phyloP scores from a whole-genome alignment of 2,113 vertebrate genomes.

The Myocastor coypus region DNA sequence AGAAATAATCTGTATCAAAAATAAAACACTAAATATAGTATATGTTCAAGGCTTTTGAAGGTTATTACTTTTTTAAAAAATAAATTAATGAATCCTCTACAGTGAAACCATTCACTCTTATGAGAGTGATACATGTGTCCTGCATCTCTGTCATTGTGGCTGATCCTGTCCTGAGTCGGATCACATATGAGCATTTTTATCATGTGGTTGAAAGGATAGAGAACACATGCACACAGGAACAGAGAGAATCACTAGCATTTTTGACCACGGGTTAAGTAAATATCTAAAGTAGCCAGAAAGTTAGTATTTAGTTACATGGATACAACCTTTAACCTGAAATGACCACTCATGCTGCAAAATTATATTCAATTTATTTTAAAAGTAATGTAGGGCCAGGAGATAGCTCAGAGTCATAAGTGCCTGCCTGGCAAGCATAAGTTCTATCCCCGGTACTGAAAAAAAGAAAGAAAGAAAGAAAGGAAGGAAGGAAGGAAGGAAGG shows the following conservation, averaged over 20 bases:
- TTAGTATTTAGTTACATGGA: slow-evolving; percentile 46
- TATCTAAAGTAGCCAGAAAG: slow-evolving; percentile 50
- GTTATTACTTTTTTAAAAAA: not conserved
- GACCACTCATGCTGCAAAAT: slow-evolving; percentile 25
- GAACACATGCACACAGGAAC: slow-evolving; percentile 61
- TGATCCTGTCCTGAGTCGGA: slow-evolving; percentile 64
- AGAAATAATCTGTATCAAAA: slow-evolving; percentile 58
- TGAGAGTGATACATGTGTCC: not conserved
- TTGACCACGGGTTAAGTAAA: slow-evolving; percentile 72
- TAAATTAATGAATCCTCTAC: not conserved
- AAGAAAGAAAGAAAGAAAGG: too few species aligned
- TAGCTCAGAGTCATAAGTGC: too few species aligned
- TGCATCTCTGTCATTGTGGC: slow-evolving; percentile 9
- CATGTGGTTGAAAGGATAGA: slow-evolving; percentile 72
- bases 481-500: too few species aligned
- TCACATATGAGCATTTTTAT: slow-evolving; percentile 67
- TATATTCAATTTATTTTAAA: slow-evolving; percentile 53
- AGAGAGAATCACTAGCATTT: slow-evolving; percentile 52
- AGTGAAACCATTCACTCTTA: slow-evolving; percentile 18
- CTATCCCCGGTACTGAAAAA: too few species aligned
- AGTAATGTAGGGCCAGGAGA: not conserved
- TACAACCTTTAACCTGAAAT: slow-evolving; percentile 57
- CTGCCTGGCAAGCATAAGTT: too few species aligned
- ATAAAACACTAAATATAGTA: slow-evolving; percentile 67
- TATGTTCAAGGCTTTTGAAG: slow-evolving; percentile 39